Percentiles rank a stretch among this genome's conserved stretches.
Evolutionary conservation across 2,113 vertebrate genomes (phyloP).

Genomic region (Cacatua alba): DNA sequence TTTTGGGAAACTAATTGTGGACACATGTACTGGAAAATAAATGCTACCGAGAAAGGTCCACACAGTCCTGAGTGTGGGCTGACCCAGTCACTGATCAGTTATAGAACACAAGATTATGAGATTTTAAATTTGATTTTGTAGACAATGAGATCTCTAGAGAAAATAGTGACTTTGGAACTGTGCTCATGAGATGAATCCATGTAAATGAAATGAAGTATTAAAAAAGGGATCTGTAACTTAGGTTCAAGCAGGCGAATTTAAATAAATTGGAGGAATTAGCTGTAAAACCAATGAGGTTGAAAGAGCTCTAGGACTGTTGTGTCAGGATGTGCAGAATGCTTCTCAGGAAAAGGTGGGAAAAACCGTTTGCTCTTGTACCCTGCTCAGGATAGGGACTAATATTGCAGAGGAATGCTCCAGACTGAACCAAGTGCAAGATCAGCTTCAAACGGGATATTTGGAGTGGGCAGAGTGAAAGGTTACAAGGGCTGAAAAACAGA

Average conservation of each 20-base stretch:
- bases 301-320: neutral
- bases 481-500: neutral
- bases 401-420: neutral
- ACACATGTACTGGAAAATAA: neutral
- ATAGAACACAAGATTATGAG: neutral
- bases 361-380: accelerated
- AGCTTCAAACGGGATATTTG: neutral
- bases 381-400: neutral
- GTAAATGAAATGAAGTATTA: neutral
- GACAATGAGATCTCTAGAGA: neutral
- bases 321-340: neutral
- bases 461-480: neutral
- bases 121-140: neutral
- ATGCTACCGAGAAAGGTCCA: neutral
- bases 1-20: neutral
- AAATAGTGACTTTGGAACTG: neutral
- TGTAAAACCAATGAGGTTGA: neutral
- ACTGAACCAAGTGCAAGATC: neutral
- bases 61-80: neutral
- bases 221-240: neutral
- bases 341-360: neutral
- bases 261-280: neutral
- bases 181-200: neutral
- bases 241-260: neutral
- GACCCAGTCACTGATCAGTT: neutral